Percentiles rank a stretch among this genome's conserved stretches.
These are phyloP conservation scores for Aplysina aerophoba DNA, from an alignment of 37 sponge, comb jelly and placozoan genomes.

Conservation along the genomic window DNA sequence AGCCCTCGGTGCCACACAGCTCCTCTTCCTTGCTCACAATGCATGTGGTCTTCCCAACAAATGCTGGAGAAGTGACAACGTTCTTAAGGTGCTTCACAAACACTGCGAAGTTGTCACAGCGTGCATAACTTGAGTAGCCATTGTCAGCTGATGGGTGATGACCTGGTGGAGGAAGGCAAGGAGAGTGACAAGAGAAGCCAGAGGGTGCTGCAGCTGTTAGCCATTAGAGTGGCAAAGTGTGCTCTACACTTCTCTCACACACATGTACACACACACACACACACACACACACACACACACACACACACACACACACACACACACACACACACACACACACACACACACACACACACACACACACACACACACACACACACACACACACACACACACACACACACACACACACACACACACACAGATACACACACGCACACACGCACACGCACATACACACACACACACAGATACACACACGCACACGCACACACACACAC, in stretches of 20 bases:
- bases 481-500: neutral
- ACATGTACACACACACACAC: neutral
- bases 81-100: neutral
- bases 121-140: neutral
- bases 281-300: neutral
- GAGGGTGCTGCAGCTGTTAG: too few species aligned
- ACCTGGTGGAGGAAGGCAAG: neutral
- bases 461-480: too few species aligned
- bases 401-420: conserved; percentile 21
- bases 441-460: conserved; percentile 9
- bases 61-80: neutral
- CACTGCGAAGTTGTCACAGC: neutral
- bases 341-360: conserved; percentile 21
- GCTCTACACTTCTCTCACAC: too few species aligned
- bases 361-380: conserved; percentile 10
- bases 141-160: neutral
- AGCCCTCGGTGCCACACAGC: too few species aligned
- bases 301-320: neutral
- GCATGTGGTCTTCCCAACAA: neutral
- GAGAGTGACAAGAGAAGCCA: too few species aligned
- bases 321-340: neutral
- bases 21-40: conserved; percentile 10
- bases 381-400: conserved; percentile 24
- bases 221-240: too few species aligned
- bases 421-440: conserved; percentile 23